These are phyloP conservation scores for Patagioenas fasciata DNA, from an alignment of 2,113 vertebrate species.

Conservation along the genomic window DNA sequence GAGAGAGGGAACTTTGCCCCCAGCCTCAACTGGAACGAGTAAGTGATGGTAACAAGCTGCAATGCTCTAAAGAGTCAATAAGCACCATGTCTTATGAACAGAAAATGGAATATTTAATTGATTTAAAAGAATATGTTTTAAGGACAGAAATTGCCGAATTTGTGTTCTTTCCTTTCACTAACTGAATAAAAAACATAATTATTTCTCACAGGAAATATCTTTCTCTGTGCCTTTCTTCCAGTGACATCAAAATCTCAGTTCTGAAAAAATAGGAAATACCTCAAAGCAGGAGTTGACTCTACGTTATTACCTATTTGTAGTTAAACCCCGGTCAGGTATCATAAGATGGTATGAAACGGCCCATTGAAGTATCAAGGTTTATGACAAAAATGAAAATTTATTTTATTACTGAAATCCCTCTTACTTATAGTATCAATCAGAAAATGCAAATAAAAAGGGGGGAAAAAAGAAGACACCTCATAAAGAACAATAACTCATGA, in stretches of 20 bases:
- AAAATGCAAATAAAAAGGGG: neutral
- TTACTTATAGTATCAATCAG: neutral
- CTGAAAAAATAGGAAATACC: constrained; percentile 25
- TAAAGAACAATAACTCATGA: rapidly evolving
- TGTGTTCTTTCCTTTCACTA: neutral
- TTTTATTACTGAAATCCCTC: neutral
- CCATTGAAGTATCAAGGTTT: neutral
- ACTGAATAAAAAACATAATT: neutral
- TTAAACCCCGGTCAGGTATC: neutral
- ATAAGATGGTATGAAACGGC: neutral
- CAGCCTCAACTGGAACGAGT: neutral
- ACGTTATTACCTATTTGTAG: neutral
- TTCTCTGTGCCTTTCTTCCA: neutral
- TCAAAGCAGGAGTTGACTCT: neutral
- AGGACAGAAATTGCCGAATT: constrained; percentile 36
- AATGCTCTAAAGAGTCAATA: constrained; percentile 28
- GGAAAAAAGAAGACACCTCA: neutral
- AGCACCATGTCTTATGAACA: constrained; percentile 5
- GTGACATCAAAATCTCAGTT: constrained; percentile 23
- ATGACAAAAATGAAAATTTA: neutral
- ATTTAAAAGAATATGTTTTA: constrained; percentile 38
- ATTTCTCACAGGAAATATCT: constrained; percentile 46
- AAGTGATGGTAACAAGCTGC: neutral
- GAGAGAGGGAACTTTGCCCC: neutral
- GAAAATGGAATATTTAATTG: constrained; percentile 57